These are phyloP conservation scores for Neosilurus hyrtlii DNA, from an alignment of 2,797 vertebrate species.

Conservation along the genomic window DNA sequence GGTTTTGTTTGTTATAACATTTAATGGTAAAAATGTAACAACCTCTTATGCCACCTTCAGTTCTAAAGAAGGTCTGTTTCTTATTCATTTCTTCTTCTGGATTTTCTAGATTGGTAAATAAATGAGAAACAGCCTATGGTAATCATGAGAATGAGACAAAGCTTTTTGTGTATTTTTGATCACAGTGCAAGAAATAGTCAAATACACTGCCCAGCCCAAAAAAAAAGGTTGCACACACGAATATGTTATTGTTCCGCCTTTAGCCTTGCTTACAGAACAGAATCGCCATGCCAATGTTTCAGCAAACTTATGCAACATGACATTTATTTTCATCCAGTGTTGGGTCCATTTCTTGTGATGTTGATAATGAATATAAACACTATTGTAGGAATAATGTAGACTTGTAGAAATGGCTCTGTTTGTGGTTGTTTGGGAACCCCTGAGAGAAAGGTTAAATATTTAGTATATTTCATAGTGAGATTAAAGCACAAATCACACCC, in stretches of 20 bases:
- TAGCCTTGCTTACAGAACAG: no score
- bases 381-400: no score
- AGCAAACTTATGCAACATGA: no score
- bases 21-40: not conserved
- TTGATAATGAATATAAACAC: no score
- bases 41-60: not conserved
- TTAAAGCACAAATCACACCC: no score
- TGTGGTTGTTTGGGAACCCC: not conserved
- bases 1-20: not conserved
- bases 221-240: no score
- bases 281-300: no score
- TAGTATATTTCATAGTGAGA: not conserved
- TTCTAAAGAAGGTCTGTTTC: not conserved
- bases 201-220: no score
- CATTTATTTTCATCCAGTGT: no score
- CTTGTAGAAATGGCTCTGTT: not conserved
- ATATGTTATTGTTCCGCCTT: no score
- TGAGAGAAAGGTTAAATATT: not conserved
- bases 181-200: not conserved
- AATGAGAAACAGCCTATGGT: not conserved
- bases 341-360: no score
- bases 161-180: not conserved
- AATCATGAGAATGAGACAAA: not conserved
- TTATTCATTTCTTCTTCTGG: not conserved
- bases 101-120: not conserved